Evolutionary conservation across 2,113 vertebrate species (phyloP).

Genomic region (Planiliza haematocheilus): DNA sequence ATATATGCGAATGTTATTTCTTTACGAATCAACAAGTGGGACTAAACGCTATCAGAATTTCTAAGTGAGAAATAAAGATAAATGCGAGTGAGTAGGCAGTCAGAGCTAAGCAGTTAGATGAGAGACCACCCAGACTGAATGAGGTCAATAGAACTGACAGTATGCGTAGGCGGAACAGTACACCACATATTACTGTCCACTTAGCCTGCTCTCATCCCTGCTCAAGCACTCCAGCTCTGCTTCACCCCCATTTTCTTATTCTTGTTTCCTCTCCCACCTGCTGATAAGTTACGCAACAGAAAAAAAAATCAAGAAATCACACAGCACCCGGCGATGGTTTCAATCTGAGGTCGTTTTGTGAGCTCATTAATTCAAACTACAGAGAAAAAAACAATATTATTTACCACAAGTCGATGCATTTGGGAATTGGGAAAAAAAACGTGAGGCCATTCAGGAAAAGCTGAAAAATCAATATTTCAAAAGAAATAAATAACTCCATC

Average conservation of each 20-base stretch:
- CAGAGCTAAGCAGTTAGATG: conserved; percentile 34
- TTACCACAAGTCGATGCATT: background rate
- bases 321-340: background rate
- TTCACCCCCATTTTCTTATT: conserved; percentile 7
- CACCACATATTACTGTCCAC: conserved; percentile 64
- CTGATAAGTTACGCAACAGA: conserved; percentile 16
- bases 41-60: background rate
- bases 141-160: conserved; percentile 62
- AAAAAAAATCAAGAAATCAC: background rate
- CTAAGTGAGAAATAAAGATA: background rate
- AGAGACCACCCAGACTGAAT: conserved; percentile 70
- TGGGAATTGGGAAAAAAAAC: background rate
- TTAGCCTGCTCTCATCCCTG: conserved; percentile 49
- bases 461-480: background rate
- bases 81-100: conserved; percentile 45
- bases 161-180: conserved; percentile 55
- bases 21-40: background rate
- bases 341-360: background rate
- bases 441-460: background rate
- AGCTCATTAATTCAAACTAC: background rate
- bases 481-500: background rate
- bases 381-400: background rate
- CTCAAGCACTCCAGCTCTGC: conserved; percentile 42
- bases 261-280: conserved; percentile 9
- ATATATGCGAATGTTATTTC: background rate